A percentile compares a stretch with the other conserved stretches of the same genome.
Evolutionary conservation across 2,113 vertebrate genomes (phyloP).

Genomic region (Dolichallabes microphthalmus): DNA sequence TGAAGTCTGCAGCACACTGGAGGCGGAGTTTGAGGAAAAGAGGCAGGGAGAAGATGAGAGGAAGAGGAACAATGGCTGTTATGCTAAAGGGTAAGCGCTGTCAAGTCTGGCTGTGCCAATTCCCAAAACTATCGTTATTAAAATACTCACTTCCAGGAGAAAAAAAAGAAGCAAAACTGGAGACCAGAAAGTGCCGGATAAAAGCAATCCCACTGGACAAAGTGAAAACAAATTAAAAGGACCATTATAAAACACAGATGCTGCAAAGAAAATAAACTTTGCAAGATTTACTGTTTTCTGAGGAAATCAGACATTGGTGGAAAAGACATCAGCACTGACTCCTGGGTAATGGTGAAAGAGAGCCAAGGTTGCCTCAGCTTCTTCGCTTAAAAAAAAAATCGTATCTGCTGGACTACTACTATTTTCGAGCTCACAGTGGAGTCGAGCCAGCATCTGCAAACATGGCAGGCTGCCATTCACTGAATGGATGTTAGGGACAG

Average conservation of each 20-base stretch:
- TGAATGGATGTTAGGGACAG: slow-evolving; percentile 62
- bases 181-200: slow-evolving; percentile 81
- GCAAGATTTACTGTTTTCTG: slow-evolving; percentile 87
- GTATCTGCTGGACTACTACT: slow-evolving; percentile 67
- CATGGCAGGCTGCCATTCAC: slow-evolving; percentile 68
- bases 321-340: slow-evolving; percentile 85
- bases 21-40: slow-evolving; percentile 66
- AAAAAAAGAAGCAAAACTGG: slow-evolving; percentile 53
- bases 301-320: slow-evolving; percentile 84
- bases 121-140: slow-evolving; percentile 83
- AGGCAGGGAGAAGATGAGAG: slow-evolving; percentile 42
- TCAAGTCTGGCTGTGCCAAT: slow-evolving; percentile 67
- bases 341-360: slow-evolving; percentile 71
- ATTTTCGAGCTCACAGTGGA: slow-evolving; percentile 70
- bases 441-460: slow-evolving; percentile 69
- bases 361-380: slow-evolving; percentile 45
- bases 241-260: slow-evolving; percentile 97
- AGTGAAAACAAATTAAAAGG: slow-evolving; percentile 97
- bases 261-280: slow-evolving; percentile 95
- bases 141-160: slow-evolving; percentile 81
- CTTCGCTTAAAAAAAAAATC: neutral
- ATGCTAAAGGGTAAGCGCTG: slow-evolving; percentile 63
- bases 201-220: slow-evolving; percentile 86
- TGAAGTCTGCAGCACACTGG: slow-evolving; percentile 55
- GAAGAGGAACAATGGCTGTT: slow-evolving; percentile 73